These are phyloP conservation scores for Syngnathus acus DNA, from an alignment of 2,797 vertebrate genomes.

Conservation along the genomic window DNA sequence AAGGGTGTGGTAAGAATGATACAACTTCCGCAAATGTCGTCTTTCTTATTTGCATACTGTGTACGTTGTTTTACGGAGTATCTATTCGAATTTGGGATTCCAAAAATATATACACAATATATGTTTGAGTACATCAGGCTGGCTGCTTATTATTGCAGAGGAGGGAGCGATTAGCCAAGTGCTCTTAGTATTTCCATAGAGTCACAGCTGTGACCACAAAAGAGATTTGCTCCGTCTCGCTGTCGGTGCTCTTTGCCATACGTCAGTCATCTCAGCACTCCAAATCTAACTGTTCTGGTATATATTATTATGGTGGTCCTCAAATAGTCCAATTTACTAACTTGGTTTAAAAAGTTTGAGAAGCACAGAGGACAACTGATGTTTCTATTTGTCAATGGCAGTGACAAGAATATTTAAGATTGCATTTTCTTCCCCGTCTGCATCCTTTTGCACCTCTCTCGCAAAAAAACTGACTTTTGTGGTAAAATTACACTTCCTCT, in stretches of 20 bases:
- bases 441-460: neutral
- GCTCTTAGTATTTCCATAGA: slow-evolving; percentile 31
- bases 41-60: neutral
- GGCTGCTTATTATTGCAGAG: neutral
- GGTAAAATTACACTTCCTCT: neutral
- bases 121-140: too few species aligned
- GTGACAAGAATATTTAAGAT: neutral
- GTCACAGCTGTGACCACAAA: slow-evolving; percentile 59
- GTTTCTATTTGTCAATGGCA: neutral
- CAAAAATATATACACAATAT: neutral
- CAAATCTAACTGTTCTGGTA: neutral
- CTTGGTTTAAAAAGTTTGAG: too few species aligned
- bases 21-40: slow-evolving; percentile 41
- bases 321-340: too few species aligned
- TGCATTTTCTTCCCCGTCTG: neutral
- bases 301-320: too few species aligned
- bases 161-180: neutral
- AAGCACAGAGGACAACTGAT: too few species aligned
- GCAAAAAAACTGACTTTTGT: neutral
- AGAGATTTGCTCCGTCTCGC: slow-evolving; percentile 17
- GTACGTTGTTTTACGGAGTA: neutral
- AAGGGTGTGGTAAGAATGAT: slow-evolving; percentile 15
- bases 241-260: neutral
- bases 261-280: neutral
- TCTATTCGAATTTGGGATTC: neutral